Percentiles rank a stretch among this genome's conserved stretches.
Conservation (phyloP, 1,140 invertebrate species). For the Drosophila elegans region DNA sequence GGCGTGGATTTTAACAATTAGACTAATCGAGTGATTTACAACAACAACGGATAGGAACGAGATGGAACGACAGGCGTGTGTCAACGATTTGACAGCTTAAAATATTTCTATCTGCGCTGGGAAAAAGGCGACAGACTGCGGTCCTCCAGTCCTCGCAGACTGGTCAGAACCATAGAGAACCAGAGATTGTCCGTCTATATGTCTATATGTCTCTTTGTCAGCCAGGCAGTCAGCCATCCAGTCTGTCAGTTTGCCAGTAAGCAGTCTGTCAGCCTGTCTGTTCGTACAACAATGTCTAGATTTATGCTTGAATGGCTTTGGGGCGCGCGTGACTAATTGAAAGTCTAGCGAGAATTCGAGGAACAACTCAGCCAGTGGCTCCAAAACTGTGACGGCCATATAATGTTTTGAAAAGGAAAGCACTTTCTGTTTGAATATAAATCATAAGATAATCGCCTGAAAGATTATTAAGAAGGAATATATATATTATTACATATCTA, state of each 20-base stretch:
- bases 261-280: slow-evolving; percentile 49
- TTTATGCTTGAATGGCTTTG: slow-evolving; percentile 71
- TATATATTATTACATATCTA: too few species aligned
- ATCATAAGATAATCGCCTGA: neutral
- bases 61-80: slow-evolving; percentile 68
- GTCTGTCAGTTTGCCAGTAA: slow-evolving; percentile 51
- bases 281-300: slow-evolving; percentile 77
- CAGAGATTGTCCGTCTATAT: slow-evolving; percentile 7
- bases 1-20: slow-evolving; percentile 76
- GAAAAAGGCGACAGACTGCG: slow-evolving; percentile 46
- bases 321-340: slow-evolving; percentile 81
- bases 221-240: slow-evolving; percentile 41
- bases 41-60: slow-evolving; percentile 12
- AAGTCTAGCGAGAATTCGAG: slow-evolving; percentile 71
- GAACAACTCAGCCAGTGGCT: slow-evolving; percentile 34
- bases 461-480: neutral
- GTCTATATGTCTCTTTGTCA: slow-evolving; percentile 20
- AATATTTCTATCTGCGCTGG: slow-evolving; percentile 62
- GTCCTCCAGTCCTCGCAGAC: slow-evolving; percentile 24
- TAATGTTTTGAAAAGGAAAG: slow-evolving; percentile 1
- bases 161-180: slow-evolving; percentile 35
- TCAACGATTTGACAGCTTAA: slow-evolving; percentile 81
- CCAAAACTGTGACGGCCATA: slow-evolving; percentile 41
- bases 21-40: slow-evolving; percentile 81
- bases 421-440: neutral